phyloP scores from a whole-genome alignment of 2,113 vertebrate genomes.

The Istiophorus platypterus region DNA sequence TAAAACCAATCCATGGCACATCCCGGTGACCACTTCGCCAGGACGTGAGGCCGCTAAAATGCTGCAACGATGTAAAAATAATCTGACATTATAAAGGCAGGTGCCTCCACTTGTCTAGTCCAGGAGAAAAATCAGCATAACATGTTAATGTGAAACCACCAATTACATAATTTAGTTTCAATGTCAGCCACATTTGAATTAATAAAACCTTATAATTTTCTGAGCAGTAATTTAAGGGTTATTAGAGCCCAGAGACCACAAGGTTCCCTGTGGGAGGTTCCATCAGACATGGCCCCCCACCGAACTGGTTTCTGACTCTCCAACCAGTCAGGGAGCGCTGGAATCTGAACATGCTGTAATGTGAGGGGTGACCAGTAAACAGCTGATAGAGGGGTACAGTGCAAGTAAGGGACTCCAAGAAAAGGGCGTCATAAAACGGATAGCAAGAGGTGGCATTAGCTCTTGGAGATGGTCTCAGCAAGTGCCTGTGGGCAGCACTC shows the following conservation, averaged over 20 bases:
- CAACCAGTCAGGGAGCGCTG: conserved; percentile 24
- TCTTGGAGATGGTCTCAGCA: conserved; percentile 65
- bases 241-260: conserved; percentile 31
- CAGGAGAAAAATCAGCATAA: conserved; percentile 10
- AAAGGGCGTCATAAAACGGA: conserved; percentile 36
- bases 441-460: conserved; percentile 40
- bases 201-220: conserved; percentile 74
- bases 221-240: conserved; percentile 51
- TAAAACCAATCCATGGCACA: conserved; percentile 26
- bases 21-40: neutral
- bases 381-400: conserved; percentile 51
- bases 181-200: conserved; percentile 60
- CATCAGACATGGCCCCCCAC: conserved; percentile 67
- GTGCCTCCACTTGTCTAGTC: conserved; percentile 38
- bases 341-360: conserved; percentile 4
- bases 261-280: conserved; percentile 27
- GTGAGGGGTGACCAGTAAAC: conserved; percentile 24
- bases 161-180: conserved; percentile 55
- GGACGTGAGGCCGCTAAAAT: conserved; percentile 33
- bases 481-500: conserved; percentile 78
- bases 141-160: conserved; percentile 37
- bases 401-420: conserved; percentile 6
- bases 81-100: conserved; percentile 23
- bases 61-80: neutral
- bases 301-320: conserved; percentile 19